A percentile compares a stretch with the other conserved stretches of the same genome.
phyloP scores from a whole-genome alignment of 2,888 invertebrate genomes.

The Tetanocera ferruginea region DNA sequence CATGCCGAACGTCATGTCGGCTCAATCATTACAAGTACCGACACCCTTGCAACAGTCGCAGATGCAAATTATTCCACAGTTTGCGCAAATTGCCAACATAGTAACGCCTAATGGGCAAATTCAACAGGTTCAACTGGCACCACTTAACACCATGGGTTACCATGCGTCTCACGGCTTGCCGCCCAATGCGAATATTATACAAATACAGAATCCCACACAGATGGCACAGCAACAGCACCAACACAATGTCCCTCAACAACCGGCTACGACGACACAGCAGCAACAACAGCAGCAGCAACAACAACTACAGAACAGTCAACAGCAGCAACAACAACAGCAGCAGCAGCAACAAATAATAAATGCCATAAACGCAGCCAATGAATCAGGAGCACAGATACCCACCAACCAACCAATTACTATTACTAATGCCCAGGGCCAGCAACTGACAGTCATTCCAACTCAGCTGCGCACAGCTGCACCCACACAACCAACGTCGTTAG shows the following conservation, averaged over 20 bases:
- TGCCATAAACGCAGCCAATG: constrained; percentile 58
- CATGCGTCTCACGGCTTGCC: constrained; percentile 65
- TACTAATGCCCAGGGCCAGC: constrained; percentile 82
- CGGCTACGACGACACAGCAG: constrained; percentile 37
- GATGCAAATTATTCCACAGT: constrained; percentile 86
- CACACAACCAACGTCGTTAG: constrained; percentile 42
- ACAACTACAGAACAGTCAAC: constrained; percentile 48
- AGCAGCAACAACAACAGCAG: constrained; percentile 56
- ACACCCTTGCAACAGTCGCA: constrained; percentile 64
- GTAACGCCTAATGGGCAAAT: constrained; percentile 91
- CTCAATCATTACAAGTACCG: constrained; percentile 69
- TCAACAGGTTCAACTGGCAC: constrained; percentile 89
- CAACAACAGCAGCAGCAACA: constrained; percentile 53
- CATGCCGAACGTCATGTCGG: constrained; percentile 71
- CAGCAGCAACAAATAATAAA: constrained; percentile 64
- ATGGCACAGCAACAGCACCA: constrained; percentile 47
- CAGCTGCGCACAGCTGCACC: constrained; percentile 60
- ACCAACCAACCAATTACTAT: constrained; percentile 77
- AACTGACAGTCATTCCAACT: constrained; percentile 87
- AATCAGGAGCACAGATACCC: constrained; percentile 67
- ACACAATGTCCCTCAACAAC: constrained; percentile 49
- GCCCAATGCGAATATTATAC: constrained; percentile 66
- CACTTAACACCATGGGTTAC: constrained; percentile 71
- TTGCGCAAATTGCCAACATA: constrained; percentile 85
- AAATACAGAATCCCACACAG: constrained; percentile 61